phyloP scores from a whole-genome alignment of 2,113 vertebrate species.

The Piprites chloris region DNA sequence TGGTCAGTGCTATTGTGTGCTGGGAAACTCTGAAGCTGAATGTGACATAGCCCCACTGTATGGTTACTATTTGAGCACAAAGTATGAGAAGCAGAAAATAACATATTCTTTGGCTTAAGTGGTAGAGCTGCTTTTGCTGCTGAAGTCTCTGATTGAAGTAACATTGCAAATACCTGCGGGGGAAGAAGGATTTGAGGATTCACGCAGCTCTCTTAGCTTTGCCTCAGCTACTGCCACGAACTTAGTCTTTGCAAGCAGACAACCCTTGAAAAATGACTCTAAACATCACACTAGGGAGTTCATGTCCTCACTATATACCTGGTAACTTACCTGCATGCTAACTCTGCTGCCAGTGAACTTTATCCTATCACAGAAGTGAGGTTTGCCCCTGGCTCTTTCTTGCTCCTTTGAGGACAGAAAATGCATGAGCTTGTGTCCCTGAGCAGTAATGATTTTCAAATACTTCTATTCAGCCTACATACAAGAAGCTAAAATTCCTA shows the following conservation, averaged over 20 bases:
- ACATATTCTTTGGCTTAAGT: neutral
- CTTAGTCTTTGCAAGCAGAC: neutral
- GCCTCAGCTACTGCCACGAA: neutral
- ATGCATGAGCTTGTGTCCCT: neutral
- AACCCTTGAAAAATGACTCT: neutral
- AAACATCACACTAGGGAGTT: neutral
- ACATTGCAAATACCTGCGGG: neutral
- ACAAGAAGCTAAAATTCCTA: neutral
- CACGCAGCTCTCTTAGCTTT: neutral
- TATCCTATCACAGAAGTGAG: neutral
- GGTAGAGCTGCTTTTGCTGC: neutral
- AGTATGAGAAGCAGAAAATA: neutral
- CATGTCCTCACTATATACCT: neutral
- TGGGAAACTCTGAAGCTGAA: neutral
- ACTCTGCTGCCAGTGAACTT: neutral
- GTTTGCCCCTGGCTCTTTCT: neutral
- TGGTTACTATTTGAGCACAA: neutral
- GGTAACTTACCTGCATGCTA: neutral
- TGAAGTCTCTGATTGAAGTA: neutral
- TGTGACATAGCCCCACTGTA: neutral
- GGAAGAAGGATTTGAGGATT: neutral
- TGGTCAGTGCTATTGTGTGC: neutral
- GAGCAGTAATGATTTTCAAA: constrained; percentile 9
- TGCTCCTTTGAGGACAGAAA: neutral
- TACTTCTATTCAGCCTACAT: neutral